phyloP scores from a whole-genome alignment of 2,113 vertebrate species.

The Pandion haliaetus region DNA sequence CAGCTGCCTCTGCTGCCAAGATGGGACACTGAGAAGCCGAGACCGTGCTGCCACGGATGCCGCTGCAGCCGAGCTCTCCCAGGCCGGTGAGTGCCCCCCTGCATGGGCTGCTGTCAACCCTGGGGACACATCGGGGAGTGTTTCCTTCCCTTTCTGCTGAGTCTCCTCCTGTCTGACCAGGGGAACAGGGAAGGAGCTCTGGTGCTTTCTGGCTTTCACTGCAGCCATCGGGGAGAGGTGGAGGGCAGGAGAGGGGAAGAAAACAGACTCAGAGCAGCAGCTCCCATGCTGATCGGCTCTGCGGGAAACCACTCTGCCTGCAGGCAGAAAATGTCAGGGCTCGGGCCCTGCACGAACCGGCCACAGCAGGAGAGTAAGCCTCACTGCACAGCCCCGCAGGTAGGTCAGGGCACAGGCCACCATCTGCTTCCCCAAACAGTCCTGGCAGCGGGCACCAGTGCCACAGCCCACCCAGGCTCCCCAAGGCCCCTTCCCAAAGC shows the following conservation, averaged over 20 bases:
- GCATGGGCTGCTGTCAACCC: fast-evolving
- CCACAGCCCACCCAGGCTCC: neutral
- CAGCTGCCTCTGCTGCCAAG: neutral
- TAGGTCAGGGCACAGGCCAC: neutral
- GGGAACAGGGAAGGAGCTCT: neutral
- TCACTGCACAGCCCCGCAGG: neutral
- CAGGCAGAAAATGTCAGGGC: neutral
- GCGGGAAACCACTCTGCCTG: neutral
- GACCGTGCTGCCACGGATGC: neutral
- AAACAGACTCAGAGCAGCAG: neutral
- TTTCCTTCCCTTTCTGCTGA: neutral
- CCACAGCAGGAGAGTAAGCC: neutral
- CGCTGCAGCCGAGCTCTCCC: fast-evolving
- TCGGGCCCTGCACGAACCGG: neutral
- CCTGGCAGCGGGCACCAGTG: fast-evolving
- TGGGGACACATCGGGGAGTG: fast-evolving
- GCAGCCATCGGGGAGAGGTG: neutral
- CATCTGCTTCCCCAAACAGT: neutral
- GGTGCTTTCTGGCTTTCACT: neutral
- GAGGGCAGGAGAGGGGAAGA: no score
- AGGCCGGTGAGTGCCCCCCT: neutral
- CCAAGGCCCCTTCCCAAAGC: neutral
- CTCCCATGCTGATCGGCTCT: neutral
- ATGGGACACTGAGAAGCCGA: fast-evolving
- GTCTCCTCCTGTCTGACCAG: neutral